Base-by-base conservation (phyloP, 2,888 invertebrate species). In the Slavum lentiscoides region DNA sequence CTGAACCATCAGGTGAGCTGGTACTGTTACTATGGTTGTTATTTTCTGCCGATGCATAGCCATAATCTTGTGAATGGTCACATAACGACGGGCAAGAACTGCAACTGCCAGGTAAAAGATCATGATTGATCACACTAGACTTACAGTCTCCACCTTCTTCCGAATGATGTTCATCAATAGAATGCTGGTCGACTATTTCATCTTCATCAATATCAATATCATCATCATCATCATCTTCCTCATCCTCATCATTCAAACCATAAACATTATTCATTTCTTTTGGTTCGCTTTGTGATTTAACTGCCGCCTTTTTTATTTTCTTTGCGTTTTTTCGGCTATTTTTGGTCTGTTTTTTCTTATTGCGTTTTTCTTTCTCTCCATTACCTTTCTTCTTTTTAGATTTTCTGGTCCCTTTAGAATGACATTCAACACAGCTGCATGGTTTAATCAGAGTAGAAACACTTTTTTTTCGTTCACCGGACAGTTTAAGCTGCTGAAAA, bases 1-100 rank as follows among this genome's bases (percentile, higher is more conserved):
- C 96, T 0, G 95, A 95, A 53, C 95, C 95, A 85, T 95, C 96
- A 0, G 95, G 94, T 6, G 95, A 94, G 86, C 94, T 94, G 84
- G 91, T 91, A 84, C 74, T 81, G 49, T 75, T 82, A 64, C 74
- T 82, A 59, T 83, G 76, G 21, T 81, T 77, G 55, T 82, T 83
- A 74, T 83, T 83, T 76, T 83, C 83, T 19, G 83, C 82, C 9
- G 83, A 83, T 58, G 81, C 82, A 61, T 83, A 83, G 17, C 83
- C 83, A 66, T 82, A 83, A 74, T 83, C 83, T 62, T 73, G 81
- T 37, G 82, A 83, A 55, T 81, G 82, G 49, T 83, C 83, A 43
- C 82, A 82, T n/a, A 73, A 59, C 6, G 80, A 74, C 30, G 77
- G 77, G 55, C 77, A 80, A 3, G 77, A 80, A 80, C 64, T 64